phyloP scores from a whole-genome alignment of 2,888 invertebrate genomes.

The Parasteatoda lunata region DNA sequence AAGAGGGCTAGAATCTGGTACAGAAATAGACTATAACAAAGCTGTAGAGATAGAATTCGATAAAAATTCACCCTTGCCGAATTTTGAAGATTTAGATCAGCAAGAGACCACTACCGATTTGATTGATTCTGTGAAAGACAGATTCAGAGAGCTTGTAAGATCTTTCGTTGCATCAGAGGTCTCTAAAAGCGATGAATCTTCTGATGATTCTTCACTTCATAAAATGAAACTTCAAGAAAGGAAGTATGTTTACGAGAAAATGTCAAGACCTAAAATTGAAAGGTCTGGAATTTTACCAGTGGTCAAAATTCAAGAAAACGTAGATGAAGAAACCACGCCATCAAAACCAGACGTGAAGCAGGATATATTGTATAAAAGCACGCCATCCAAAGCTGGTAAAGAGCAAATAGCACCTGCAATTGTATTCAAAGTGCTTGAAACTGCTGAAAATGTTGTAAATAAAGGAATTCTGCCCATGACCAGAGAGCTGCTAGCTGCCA shows the following conservation, averaged over 20 bases:
- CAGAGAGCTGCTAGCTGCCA: not conserved
- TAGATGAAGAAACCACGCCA: too few species aligned
- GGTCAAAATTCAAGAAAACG: too few species aligned
- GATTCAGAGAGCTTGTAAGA: not conserved
- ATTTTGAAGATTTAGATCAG: not conserved
- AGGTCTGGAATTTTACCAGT: too few species aligned
- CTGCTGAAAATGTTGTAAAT: not conserved
- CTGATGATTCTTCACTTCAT: not conserved
- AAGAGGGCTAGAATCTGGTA: not conserved
- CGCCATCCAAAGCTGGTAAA: not conserved
- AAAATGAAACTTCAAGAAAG: not conserved
- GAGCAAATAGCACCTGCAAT: not conserved
- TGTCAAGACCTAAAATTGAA: too few species aligned
- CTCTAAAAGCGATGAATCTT: not conserved
- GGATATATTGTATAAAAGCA: too few species aligned
- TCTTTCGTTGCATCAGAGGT: not conserved
- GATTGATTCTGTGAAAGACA: not conserved
- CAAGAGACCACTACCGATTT: not conserved
- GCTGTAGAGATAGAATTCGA: not conserved
- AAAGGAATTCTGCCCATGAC: conserved; percentile 14
- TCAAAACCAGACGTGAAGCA: too few species aligned
- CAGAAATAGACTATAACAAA: not conserved
- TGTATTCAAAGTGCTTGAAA: not conserved
- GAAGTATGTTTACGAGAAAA: not conserved
- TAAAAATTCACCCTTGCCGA: not conserved